Percentiles rank a stretch among this genome's conserved stretches.
Conservation (phyloP, 2,797 vertebrate species). For the Hipposideros larvatus region DNA sequence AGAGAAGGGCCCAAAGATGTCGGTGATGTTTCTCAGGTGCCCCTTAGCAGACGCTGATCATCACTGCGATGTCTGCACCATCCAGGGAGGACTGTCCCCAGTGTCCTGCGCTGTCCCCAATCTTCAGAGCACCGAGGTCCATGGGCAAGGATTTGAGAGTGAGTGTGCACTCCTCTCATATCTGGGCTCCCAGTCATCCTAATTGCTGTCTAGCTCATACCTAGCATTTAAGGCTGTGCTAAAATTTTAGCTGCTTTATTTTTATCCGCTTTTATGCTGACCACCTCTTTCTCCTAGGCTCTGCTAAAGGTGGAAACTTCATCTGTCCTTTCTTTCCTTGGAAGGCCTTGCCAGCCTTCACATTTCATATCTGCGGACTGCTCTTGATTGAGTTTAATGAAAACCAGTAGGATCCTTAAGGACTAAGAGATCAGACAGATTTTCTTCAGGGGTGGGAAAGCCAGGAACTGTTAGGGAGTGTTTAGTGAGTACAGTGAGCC, state of each 20-base stretch:
- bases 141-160: not conserved
- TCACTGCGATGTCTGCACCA: fast-evolving
- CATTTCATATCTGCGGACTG: not conserved
- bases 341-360: not conserved
- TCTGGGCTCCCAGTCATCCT: not conserved
- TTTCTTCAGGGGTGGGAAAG: no score
- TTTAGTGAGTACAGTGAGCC: no score
- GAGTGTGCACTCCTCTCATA: fast-evolving
- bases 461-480: no score
- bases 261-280: not conserved
- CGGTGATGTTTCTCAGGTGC: not conserved
- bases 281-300: not conserved
- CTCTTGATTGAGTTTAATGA: not conserved
- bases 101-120: not conserved
- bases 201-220: not conserved
- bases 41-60: no score
- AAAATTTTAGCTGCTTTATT: not conserved
- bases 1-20: not conserved
- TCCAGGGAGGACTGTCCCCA: not conserved
- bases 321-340: no score
- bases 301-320: no score
- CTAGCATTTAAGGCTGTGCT: not conserved
- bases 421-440: no score
- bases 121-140: not conserved
- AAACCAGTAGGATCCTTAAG: not conserved